Conservation (phyloP, 2,113 vertebrate species). For the Xiphophorus hellerii region DNA sequence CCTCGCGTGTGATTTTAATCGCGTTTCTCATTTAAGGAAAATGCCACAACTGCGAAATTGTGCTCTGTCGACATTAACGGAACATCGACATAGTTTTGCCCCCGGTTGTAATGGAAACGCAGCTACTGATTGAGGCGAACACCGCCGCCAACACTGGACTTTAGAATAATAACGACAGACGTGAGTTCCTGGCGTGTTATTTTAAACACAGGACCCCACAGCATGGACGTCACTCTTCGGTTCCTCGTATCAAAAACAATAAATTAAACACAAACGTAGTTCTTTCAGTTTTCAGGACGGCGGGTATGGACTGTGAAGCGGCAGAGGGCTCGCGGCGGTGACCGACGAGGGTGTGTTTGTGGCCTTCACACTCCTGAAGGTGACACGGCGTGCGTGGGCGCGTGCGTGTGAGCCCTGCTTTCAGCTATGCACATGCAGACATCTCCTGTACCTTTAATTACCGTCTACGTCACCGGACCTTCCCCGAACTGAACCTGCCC, state of each 20-base stretch:
- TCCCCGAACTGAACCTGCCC: slow-evolving; percentile 30
- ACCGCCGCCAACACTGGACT: slow-evolving; percentile 33
- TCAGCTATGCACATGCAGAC: slow-evolving; percentile 44
- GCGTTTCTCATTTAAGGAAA: no score
- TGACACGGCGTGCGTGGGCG: slow-evolving; percentile 47
- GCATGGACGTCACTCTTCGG: slow-evolving; percentile 10
- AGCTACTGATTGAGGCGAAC: slow-evolving; percentile 16
- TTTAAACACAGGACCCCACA: slow-evolving; percentile 22
- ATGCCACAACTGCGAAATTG: no score
- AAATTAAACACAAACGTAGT: slow-evolving; percentile 36
- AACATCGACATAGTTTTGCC: no score
- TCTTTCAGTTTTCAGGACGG: not conserved
- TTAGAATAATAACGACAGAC: slow-evolving; percentile 7
- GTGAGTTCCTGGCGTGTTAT: slow-evolving; percentile 41
- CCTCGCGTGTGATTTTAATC: no score
- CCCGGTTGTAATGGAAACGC: no score
- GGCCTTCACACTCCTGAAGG: slow-evolving; percentile 50
- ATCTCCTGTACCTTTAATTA: slow-evolving; percentile 55
- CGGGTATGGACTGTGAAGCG: no score
- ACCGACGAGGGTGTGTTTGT: slow-evolving; percentile 38
- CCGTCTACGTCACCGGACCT: slow-evolving; percentile 68
- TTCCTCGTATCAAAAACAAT: slow-evolving; percentile 5
- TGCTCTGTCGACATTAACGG: no score
- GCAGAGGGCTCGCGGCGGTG: slow-evolving; percentile 19
- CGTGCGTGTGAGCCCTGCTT: slow-evolving; percentile 43